Percentiles rank a stretch among this genome's conserved stretches.
These are phyloP conservation scores for Mionectes macconnelli DNA, from an alignment of 2,113 vertebrate genomes.

Conservation along the genomic window DNA sequence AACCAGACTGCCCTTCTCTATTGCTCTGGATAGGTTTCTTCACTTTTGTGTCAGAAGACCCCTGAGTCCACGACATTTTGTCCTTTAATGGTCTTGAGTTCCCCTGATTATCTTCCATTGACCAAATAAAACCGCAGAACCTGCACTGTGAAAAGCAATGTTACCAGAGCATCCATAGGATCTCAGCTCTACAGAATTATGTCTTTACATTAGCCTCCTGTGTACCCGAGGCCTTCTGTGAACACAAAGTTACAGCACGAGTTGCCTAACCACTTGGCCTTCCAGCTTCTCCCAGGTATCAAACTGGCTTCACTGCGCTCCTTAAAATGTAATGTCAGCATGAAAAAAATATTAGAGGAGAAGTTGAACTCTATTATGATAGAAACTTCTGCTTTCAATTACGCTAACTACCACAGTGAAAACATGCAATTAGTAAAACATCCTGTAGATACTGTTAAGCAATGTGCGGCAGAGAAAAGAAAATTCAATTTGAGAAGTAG, in stretches of 20 bases:
- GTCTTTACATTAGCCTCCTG: neutral
- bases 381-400: conserved; percentile 1
- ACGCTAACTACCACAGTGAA: neutral
- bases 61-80: neutral
- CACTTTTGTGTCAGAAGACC: neutral
- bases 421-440: conserved; percentile 28
- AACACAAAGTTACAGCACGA: neutral
- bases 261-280: neutral
- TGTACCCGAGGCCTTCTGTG: neutral
- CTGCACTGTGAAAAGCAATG: neutral
- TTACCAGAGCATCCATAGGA: neutral
- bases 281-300: neutral
- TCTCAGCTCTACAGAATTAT: neutral
- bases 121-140: neutral
- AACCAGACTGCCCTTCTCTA: neutral
- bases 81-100: neutral
- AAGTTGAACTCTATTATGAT: neutral
- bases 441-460: neutral
- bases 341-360: neutral
- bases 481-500: neutral
- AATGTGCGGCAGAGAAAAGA: neutral
- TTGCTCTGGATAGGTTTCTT: neutral
- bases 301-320: neutral
- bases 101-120: neutral
- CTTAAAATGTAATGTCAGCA: neutral